phyloP scores from a whole-genome alignment of 2,797 vertebrate species.

The Paramormyrops hopkinsi region DNA sequence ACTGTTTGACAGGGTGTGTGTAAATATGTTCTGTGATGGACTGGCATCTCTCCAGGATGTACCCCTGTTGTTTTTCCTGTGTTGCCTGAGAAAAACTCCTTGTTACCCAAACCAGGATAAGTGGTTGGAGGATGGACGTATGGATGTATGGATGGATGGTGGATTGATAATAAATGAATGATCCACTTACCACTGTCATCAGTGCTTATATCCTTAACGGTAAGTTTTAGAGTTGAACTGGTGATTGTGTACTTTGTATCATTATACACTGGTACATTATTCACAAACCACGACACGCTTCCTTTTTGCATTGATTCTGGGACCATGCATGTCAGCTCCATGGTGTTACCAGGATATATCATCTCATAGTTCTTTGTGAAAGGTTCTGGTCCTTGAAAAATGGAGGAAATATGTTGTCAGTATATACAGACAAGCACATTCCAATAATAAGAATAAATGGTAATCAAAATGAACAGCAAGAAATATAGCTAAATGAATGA shows the following conservation, averaged over 20 bases:
- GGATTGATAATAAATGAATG: background rate
- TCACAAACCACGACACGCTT: background rate
- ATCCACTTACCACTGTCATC: constrained; percentile 49
- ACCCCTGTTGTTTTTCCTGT: background rate
- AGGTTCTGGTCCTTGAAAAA: background rate
- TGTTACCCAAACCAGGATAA: background rate
- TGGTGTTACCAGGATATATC: background rate
- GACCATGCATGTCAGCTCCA: background rate
- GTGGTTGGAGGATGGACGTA: background rate
- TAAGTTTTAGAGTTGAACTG: constrained; percentile 16
- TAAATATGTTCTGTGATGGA: background rate
- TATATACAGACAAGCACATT: background rate
- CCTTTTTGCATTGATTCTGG: background rate
- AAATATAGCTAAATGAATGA: background rate
- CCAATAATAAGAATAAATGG: background rate
- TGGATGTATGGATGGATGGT: background rate
- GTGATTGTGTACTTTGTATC: background rate
- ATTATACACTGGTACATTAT: background rate
- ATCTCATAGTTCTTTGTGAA: background rate
- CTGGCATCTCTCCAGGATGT: background rate
- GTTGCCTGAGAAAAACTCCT: background rate
- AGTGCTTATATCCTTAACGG: constrained; percentile 12
- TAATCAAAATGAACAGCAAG: background rate
- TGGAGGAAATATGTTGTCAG: background rate
- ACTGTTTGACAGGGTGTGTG: background rate